Evolutionary conservation across 2,113 vertebrate species (phyloP), one percentile per base, ranked within the genome.

Genomic region (Bufo gargarizans): DNA sequence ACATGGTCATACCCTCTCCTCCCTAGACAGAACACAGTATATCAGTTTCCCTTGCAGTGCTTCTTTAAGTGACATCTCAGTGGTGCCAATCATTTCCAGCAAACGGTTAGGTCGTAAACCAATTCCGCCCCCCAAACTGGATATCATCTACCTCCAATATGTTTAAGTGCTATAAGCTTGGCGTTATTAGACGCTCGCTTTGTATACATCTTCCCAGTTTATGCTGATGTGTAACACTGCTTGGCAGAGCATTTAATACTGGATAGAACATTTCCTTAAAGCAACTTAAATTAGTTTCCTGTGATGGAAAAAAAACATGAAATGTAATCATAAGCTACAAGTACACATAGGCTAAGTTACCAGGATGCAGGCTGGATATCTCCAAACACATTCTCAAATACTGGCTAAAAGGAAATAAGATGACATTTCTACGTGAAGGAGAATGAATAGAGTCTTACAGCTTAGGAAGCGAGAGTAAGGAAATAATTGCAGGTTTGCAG

Each of bases 321-420:
- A 61, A 80, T 58, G 56, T 45, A 61, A 81, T 81, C 56, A 81
- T 61, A 61, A 45, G 33, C 56, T 81, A 81, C 78, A 80, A 47
- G 33, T 65, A 82, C 20, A 82, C 58, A 20, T 47, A 9, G 47
- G 11, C 47, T 83, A 20, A 83, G 69, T 83, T 45, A 67, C n/a
- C 81, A 67, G 45, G 81, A 83, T 6, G 47, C 47, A 83, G 45
- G 63, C 55, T 43, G 61, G 81, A 65, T 83, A 65, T 83, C 81
- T 83, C 67, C 81, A 63, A 83, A 83, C 81, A 82, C 59, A 83
- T 83, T 83, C 16, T 63, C 81, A 83, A 83, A 65, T 65, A 83
- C 14, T 53, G 59, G 61, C 61, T 83, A 83, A 83, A 83, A 83
- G 81, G 63, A 83, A 83, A 83, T 69, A 67, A 83, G 20, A 49